phyloP scores from a whole-genome alignment of 92 coral and sea anemone species.

The Metridium senile region DNA sequence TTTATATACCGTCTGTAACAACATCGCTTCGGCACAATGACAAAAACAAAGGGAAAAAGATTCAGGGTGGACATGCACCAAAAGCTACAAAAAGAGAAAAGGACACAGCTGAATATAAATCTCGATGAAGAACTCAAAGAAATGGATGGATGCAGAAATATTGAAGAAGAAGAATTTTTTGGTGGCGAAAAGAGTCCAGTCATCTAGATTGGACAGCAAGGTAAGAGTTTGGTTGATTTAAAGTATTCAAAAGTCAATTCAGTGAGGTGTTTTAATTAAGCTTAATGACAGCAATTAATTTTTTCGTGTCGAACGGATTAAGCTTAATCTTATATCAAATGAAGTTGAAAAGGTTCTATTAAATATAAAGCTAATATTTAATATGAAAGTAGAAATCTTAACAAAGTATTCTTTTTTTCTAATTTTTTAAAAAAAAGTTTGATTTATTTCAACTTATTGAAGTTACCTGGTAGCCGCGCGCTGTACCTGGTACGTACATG shows the following conservation, averaged over 20 bases:
- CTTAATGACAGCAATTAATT: no score
- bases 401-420: no score
- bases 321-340: background rate
- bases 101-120: slow-evolving; percentile 1
- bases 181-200: background rate
- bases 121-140: background rate
- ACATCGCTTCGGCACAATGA: background rate
- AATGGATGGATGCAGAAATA: background rate
- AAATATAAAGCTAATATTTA: no score
- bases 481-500: no score
- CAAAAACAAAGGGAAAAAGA: background rate
- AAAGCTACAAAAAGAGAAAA: slow-evolving; percentile 9
- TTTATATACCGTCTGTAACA: no score
- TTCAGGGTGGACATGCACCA: background rate
- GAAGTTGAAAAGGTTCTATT: background rate
- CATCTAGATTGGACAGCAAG: background rate
- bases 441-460: no score
- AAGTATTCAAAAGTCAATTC: background rate
- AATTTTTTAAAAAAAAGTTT: no score
- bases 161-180: background rate
- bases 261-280: background rate
- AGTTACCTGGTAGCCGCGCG: no score
- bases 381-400: no score
- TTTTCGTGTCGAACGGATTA: background rate
- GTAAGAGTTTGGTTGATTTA: background rate